A percentile compares a stretch with the other conserved stretches of the same genome.
phyloP scores from a whole-genome alignment of 2,888 invertebrate genomes.

The Calameuta pallipes region DNA sequence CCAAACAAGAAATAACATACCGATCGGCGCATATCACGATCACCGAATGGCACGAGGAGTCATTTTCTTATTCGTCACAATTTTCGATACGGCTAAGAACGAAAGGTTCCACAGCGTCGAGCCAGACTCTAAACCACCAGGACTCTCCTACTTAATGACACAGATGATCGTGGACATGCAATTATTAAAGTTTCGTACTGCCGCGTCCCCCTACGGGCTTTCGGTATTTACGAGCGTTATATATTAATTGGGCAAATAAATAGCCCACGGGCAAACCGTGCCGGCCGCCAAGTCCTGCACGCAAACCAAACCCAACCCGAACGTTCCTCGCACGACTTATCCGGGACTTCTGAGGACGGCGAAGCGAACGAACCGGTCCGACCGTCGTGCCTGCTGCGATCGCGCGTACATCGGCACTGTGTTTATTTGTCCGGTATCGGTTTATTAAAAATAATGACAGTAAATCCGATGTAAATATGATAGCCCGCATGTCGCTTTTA shows the following conservation, averaged over 20 bases:
- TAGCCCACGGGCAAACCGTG: constrained; percentile 42
- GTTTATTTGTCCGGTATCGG: constrained; percentile 37
- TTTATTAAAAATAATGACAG: constrained; percentile 61
- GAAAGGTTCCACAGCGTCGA: not conserved
- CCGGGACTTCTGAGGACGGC: constrained; percentile 20
- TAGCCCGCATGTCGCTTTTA: constrained; percentile 34
- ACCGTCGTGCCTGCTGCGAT: constrained; percentile 33
- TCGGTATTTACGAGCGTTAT: constrained; percentile 63
- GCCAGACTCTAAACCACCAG: not conserved
- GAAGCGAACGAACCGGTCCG: constrained; percentile 50
- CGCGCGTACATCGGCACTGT: constrained; percentile 35
- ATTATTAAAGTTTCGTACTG: constrained; percentile 52
- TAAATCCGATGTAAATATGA: constrained; percentile 55
- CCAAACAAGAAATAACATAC: not conserved
- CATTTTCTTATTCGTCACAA: not conserved
- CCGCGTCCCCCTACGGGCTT: constrained; percentile 33
- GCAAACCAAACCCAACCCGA: not conserved
- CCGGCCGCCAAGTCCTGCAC: constrained; percentile 10
- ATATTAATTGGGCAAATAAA: constrained; percentile 65
- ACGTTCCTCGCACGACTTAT: not conserved
- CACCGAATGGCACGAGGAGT: not conserved
- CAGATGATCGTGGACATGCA: constrained; percentile 53
- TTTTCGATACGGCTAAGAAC: not conserved
- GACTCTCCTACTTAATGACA: constrained; percentile 44
- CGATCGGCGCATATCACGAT: not conserved